phyloP scores from a whole-genome alignment of 1,140 invertebrate species.

The Hestina assimilis region DNA sequence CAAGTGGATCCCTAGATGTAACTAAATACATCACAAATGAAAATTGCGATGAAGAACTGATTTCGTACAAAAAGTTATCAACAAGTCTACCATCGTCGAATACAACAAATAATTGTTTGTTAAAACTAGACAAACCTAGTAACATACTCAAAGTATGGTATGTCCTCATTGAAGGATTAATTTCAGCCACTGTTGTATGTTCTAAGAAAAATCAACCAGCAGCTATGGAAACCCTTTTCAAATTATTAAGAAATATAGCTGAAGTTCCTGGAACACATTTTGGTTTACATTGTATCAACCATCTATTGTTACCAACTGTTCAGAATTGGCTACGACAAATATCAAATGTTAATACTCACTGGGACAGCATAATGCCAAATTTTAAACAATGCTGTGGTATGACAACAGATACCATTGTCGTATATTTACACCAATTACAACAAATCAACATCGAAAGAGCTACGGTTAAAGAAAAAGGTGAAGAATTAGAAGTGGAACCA shows the following conservation, averaged over 20 bases:
- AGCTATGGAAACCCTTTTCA: conserved; percentile 91
- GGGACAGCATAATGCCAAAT: conserved; percentile 88
- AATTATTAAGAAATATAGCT: conserved; percentile 87
- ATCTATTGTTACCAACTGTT: conserved; percentile 91
- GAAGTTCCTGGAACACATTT: conserved; percentile 90
- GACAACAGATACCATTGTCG: conserved; percentile 93
- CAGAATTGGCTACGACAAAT: conserved; percentile 93
- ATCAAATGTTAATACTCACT: conserved; percentile 82
- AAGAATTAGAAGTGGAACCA: conserved; percentile 65
- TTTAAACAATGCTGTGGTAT: conserved; percentile 96
- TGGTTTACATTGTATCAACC: conserved; percentile 93
- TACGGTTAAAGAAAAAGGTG: conserved; percentile 49
- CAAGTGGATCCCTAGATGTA: conserved; percentile 79
- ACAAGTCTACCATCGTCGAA: conserved; percentile 80
- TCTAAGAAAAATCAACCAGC: conserved; percentile 91
- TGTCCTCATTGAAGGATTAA: conserved; percentile 92
- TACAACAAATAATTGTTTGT: conserved; percentile 79
- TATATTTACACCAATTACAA: conserved; percentile 82
- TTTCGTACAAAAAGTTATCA: conserved; percentile 81
- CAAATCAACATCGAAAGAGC: conserved; percentile 62
- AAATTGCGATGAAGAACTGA: conserved; percentile 74
- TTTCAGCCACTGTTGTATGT: conserved; percentile 88
- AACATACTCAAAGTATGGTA: conserved; percentile 95
- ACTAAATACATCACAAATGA: conserved; percentile 73
- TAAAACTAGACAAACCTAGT: conserved; percentile 88